Base-by-base conservation (phyloP, 2,888 invertebrate genomes). In the Chloromyia formosa region DNA sequence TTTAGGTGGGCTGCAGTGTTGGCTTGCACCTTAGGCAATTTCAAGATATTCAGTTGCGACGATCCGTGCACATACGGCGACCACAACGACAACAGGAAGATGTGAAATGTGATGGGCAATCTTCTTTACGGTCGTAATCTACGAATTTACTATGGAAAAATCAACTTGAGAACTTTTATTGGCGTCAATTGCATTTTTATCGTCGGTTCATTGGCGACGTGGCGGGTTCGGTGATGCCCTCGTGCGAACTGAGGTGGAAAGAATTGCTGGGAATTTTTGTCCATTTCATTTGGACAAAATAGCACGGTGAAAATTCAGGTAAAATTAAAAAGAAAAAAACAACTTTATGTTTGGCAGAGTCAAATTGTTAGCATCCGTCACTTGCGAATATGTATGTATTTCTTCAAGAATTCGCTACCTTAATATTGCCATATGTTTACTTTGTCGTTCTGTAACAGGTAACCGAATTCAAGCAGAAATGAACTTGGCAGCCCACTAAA, bases 181-280 rank as follows among this genome's bases (percentile, higher is more conserved):
- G 61, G 45, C 73, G 61, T 73, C 73, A 61, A 73, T 73, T 73
- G 73, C 73, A 61, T 45, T 73, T 73, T 73, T 73, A 73, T 73
- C 42, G 71, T 40, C 40, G 12, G 20, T 42, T 45, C 45, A 49
- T 22, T n/a, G 22, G 45, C 49, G 42, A 66, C 45, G 4, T 16
- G 40, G 5, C 16, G 35, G 45, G 20, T 35, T 66, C 66, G 7
- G 66, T 49, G 66, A 58, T 35, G 58, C 58, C 56, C 18, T 20
- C 14, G 56, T 71, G 20, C 9, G 22, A 45, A 49, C 66, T 45
- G 18, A 14, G 45, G 3, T 45, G 40, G 35, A 35, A 20, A 20
- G 10, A 56, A 20, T 54, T 9, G 16, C 35, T 10, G 22, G 27
- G 23, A 53, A 69, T 69, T 68, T 68, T 23, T 68, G 54, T 69